phyloP scores from a whole-genome alignment of 2,888 invertebrate species.

The Blera fallax region DNA sequence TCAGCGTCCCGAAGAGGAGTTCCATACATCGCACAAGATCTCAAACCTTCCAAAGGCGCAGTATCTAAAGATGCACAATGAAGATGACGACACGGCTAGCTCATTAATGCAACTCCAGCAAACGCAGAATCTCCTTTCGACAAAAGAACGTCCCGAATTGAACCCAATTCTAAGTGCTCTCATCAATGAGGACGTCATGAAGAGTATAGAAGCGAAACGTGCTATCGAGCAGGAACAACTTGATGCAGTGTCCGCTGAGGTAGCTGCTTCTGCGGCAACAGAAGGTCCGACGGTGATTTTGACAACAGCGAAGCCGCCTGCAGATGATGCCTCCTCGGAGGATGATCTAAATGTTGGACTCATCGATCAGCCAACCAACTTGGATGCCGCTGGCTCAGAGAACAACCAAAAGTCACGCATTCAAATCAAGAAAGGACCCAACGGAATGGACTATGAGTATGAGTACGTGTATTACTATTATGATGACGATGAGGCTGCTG shows the following conservation, averaged over 20 bases:
- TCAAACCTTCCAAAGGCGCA: slow-evolving; percentile 64
- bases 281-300: slow-evolving; percentile 59
- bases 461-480: slow-evolving; percentile 96
- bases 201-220: slow-evolving; percentile 82
- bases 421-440: slow-evolving; percentile 93
- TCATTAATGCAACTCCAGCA: slow-evolving; percentile 75
- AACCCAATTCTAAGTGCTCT: slow-evolving; percentile 82
- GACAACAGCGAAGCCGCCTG: slow-evolving; percentile 76
- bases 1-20: slow-evolving; percentile 79
- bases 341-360: slow-evolving; percentile 78
- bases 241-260: slow-evolving; percentile 76
- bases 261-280: slow-evolving; percentile 13
- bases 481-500: slow-evolving; percentile 85
- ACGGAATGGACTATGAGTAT: slow-evolving; percentile 95
- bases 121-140: slow-evolving; percentile 79
- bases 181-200: slow-evolving; percentile 83
- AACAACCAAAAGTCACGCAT: slow-evolving; percentile 88
- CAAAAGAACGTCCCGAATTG: slow-evolving; percentile 81
- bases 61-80: slow-evolving; percentile 47
- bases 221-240: slow-evolving; percentile 79
- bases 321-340: slow-evolving; percentile 60
- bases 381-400: slow-evolving; percentile 86
- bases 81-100: slow-evolving; percentile 74
- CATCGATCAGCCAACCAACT: slow-evolving; percentile 83
- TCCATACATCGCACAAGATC: slow-evolving; percentile 80